Evolutionary conservation across 2,888 invertebrate genomes (phyloP), one percentile per base, ranked within the genome.

Genomic region (Spatulosminthurus flaviceps): DNA sequence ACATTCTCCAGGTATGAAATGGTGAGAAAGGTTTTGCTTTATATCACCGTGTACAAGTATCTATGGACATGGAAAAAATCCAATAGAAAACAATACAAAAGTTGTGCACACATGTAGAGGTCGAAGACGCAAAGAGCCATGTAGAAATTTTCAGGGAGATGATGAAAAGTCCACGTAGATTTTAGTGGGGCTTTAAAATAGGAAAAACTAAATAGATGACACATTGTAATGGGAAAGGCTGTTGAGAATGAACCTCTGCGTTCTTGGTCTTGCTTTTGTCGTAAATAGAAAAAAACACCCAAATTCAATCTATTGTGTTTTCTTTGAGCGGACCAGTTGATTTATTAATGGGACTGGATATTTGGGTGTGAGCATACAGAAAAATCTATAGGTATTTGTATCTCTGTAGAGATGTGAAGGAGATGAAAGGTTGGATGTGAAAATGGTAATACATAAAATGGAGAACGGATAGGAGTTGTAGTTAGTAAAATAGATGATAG

Each of bases 291-390:
- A n/a, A n/a, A n/a, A n/a, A n/a, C n/a, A n/a, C n/a, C n/a, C 51
- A 51, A 2, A n/a, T 16, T 51, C 51, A 51, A 51, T 51, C 51
- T 51, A 51, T 51, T 51, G 51, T 11, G n/a, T 51, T 51, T 51
- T 51, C n/a, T n/a, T 5, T 16, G 51, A 51, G 16, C 51, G 51
- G 51, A 5, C 21, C 19, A 28, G 66, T 76, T 76, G 76, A 76
- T 76, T 76, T 76, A 76, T 76, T 76, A 67, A 67, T 76, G 67
- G 28, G 67, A 67, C 67, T 76, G 76, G 67, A 74, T 74, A 64
- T 74, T 61, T 61, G 51, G 67, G 76, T 76, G 67, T 66, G 21
- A 21, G 29, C 73, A 19, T 76, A 51, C 16, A 19, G 5, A 9
- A 19, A 51, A 9, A 9, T 9, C 34, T 34, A 34, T 9, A 34